Evolutionary conservation across 2,888 invertebrate species (phyloP).

Genomic region (Dasysyrphus albostriatus): DNA sequence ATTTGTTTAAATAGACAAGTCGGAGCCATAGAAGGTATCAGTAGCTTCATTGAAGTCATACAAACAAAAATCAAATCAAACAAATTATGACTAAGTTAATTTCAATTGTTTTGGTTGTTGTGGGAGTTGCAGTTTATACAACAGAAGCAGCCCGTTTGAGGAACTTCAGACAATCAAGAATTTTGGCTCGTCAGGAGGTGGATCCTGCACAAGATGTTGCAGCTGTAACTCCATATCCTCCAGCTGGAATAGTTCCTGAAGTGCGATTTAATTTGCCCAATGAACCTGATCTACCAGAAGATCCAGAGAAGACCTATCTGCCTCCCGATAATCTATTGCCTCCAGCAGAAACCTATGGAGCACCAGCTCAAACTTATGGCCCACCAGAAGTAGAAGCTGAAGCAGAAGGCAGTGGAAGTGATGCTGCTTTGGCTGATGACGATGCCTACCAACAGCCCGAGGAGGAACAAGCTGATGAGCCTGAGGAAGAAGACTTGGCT

Average conservation of each 20-base stretch:
- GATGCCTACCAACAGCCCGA: constrained; percentile 7
- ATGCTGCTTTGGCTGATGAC: constrained; percentile 12
- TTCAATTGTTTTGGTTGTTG: constrained; percentile 35
- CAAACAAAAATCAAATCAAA: constrained; percentile 33
- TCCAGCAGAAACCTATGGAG: constrained; percentile 57
- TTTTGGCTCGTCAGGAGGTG: constrained; percentile 52
- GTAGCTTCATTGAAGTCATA: constrained; percentile 34
- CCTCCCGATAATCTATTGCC: constrained; percentile 61
- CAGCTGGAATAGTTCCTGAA: constrained; percentile 60
- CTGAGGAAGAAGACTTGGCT: constrained; percentile 6
- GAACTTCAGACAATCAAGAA: constrained; percentile 38
- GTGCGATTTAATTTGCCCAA: constrained; percentile 66
- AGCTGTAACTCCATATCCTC: constrained; percentile 63
- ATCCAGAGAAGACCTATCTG: constrained; percentile 63
- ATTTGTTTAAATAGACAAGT: constrained; percentile 63
- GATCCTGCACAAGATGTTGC: constrained; percentile 40
- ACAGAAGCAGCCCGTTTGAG: constrained; percentile 52
- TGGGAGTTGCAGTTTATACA: constrained; percentile 26
- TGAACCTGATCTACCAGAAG: constrained; percentile 39
- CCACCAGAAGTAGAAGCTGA: constrained; percentile 41
- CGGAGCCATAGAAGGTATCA: constrained; percentile 36
- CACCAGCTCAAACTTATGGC: constrained; percentile 58
- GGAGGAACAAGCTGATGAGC: constrained; percentile 7
- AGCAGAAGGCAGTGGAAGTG: constrained; percentile 39
- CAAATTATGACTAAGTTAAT: constrained; percentile 53